Percentiles rank a stretch among this genome's conserved stretches.
phyloP scores from a whole-genome alignment of 2,888 invertebrate species.

The Iselma pallidipennis region DNA sequence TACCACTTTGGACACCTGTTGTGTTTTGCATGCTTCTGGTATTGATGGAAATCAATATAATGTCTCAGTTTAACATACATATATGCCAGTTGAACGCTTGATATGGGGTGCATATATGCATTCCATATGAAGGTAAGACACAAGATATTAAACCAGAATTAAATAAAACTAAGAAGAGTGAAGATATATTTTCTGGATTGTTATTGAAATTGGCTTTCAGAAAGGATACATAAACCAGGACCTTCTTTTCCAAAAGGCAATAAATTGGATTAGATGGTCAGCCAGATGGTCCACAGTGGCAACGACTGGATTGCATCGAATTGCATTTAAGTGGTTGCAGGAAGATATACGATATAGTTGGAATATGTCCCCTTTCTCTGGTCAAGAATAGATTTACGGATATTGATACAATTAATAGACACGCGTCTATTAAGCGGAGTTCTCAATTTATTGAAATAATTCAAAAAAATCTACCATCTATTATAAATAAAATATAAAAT shows the following conservation, averaged over 20 bases:
- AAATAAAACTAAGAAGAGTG: too few species aligned
- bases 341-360: neutral
- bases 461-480: neutral
- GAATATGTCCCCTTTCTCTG: neutral
- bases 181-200: neutral
- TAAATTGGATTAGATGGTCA: neutral
- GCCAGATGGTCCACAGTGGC: neutral
- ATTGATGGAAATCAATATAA: slow-evolving; percentile 51
- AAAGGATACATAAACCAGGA: too few species aligned
- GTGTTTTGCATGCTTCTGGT: slow-evolving; percentile 36
- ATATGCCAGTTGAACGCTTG: slow-evolving; percentile 18
- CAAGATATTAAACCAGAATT: neutral
- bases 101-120: neutral
- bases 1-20: slow-evolving; percentile 48
- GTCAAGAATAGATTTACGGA: neutral
- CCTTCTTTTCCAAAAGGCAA: neutral
- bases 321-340: neutral
- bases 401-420: neutral
- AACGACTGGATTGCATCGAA: neutral
- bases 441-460: neutral
- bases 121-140: neutral
- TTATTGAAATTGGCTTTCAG: neutral
- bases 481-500: neutral
- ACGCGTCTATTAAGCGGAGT: neutral
- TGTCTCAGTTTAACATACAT: slow-evolving; percentile 29